Percentiles rank a stretch among this genome's conserved stretches.
phyloP scores from a whole-genome alignment of 2,113 vertebrate genomes.

The Casuarius casuarius region DNA sequence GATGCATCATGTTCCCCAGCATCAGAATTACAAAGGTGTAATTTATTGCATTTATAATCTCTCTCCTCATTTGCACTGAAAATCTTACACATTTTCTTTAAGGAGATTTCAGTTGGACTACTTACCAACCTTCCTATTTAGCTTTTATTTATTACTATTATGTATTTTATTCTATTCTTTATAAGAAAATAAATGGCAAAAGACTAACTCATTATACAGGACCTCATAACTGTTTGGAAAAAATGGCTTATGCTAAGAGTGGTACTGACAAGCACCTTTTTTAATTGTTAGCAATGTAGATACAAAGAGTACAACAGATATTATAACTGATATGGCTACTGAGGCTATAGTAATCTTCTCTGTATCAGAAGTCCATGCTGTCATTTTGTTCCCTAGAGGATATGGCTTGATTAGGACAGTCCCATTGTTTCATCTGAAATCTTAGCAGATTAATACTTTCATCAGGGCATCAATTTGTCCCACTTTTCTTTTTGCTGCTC shows the following conservation, averaged over 20 bases:
- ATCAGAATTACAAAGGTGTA: constrained; percentile 46
- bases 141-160: constrained; percentile 62
- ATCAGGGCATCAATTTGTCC: constrained; percentile 57
- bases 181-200: constrained; percentile 55
- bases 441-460: constrained; percentile 63
- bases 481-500: constrained; percentile 59
- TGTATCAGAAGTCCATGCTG: constrained; percentile 6
- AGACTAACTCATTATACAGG: constrained; percentile 54
- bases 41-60: constrained; percentile 34
- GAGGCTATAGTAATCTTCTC: constrained; percentile 8
- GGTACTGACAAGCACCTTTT: constrained; percentile 58
- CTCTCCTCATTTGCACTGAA: constrained; percentile 29
- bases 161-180: constrained; percentile 43
- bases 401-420: constrained; percentile 32
- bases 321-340: not conserved
- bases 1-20: not conserved
- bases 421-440: constrained; percentile 61
- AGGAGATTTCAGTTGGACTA: constrained; percentile 40
- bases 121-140: constrained; percentile 56
- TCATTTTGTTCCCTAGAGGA: constrained; percentile 11
- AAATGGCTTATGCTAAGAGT: constrained; percentile 15
- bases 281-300: constrained; percentile 52
- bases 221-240: constrained; percentile 43
- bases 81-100: constrained; percentile 2
- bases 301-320: not conserved